These are phyloP conservation scores for Cantharis lateralis DNA, from an alignment of 2,888 invertebrate species.

Conservation along the genomic window DNA sequence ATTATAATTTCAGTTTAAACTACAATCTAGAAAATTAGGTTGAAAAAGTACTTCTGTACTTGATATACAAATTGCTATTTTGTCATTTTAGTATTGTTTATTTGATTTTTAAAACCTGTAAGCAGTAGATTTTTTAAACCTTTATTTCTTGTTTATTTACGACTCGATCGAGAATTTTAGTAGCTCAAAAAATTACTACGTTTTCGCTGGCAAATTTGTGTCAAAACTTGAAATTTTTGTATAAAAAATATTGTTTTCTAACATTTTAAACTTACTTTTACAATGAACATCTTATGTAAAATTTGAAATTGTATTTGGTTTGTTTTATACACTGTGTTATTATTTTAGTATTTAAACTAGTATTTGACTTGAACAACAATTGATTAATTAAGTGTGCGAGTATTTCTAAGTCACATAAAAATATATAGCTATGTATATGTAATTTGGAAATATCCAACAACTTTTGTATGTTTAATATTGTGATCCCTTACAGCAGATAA, in stretches of 20 bases:
- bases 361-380: background rate
- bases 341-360: background rate
- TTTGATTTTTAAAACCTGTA: no score
- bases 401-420: conserved; percentile 23
- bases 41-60: no score
- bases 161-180: no score
- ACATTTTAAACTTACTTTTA: background rate
- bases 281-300: background rate
- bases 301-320: background rate
- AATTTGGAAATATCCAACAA: background rate
- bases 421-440: background rate
- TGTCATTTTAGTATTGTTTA: no score
- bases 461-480: conserved; percentile 12
- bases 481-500: conserved; percentile 8
- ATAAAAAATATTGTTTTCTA: background rate
- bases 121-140: no score
- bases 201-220: no score
- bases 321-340: background rate
- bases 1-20: no score
- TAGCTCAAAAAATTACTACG: no score
- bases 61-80: no score
- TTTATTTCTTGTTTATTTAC: no score
- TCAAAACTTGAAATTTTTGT: no score
- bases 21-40: no score
- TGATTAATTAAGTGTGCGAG: conserved; percentile 10